phyloP scores from a whole-genome alignment of 2,797 vertebrate species.

The Dicrostonyx torquatus region DNA sequence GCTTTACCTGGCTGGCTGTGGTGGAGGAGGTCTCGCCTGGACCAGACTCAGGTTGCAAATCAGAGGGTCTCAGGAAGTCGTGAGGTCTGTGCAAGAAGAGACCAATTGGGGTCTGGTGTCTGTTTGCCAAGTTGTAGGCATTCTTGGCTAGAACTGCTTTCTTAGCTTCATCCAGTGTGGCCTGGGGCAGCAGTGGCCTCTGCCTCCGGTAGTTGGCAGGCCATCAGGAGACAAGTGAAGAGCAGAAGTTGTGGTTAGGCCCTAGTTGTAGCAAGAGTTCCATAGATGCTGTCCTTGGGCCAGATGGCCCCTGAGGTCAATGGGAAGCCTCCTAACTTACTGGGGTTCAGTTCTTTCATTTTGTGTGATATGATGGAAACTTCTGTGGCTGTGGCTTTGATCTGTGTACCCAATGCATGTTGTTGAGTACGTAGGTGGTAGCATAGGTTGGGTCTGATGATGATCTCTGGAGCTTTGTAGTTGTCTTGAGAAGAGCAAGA shows the following conservation, averaged over 20 bases:
- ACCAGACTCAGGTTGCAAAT: neutral
- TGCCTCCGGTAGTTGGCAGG: neutral
- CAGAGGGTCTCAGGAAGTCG: neutral
- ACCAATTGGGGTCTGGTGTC: neutral
- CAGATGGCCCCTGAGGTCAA: neutral
- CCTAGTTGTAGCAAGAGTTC: neutral
- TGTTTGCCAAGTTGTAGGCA: neutral
- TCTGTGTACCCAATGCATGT: neutral
- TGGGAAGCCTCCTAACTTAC: neutral
- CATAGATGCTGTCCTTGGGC: neutral
- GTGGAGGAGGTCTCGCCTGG: neutral
- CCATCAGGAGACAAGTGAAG: neutral
- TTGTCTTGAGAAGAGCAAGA: neutral
- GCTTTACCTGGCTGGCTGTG: neutral
- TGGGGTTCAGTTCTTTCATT: neutral
- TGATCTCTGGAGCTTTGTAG: neutral
- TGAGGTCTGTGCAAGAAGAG: neutral
- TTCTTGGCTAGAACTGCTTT: neutral
- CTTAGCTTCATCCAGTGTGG: neutral
- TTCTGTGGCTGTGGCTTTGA: neutral
- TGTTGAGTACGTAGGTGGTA: neutral
- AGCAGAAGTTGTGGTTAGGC: neutral
- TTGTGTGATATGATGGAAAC: rapidly evolving
- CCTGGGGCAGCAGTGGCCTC: neutral
- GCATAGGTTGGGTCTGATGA: neutral